Evolutionary conservation across 1,140 invertebrate genomes (phyloP).

Genomic region (Ips nitidus): DNA sequence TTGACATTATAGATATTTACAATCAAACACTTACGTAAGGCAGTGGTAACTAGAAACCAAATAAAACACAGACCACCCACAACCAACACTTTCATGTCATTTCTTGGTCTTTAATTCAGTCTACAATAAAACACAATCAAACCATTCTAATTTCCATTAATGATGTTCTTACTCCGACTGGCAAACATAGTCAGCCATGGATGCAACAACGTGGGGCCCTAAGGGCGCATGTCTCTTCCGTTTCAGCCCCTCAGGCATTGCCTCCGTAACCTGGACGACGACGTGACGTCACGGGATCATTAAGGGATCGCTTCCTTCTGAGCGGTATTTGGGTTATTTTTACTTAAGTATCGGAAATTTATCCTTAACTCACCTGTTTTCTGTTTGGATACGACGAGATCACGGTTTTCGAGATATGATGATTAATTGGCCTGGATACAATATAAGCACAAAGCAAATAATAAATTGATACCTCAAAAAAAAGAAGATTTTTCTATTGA

Average conservation of each 20-base stretch:
- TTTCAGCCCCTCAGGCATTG: background rate
- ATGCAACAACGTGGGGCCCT: background rate
- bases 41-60: background rate
- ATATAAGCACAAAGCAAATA: too few relatives aligned
- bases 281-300: slow-evolving; percentile 20
- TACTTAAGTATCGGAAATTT: background rate
- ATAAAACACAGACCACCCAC: background rate
- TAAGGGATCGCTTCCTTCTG: background rate
- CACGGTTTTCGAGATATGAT: too few relatives aligned
- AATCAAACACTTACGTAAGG: background rate
- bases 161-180: too few relatives aligned
- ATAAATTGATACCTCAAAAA: too few relatives aligned
- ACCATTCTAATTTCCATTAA: too few relatives aligned
- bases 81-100: background rate
- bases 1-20: too few relatives aligned
- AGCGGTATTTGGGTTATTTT: slow-evolving; percentile 1
- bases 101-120: background rate
- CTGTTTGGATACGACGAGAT: too few relatives aligned
- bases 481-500: too few relatives aligned
- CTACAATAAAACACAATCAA: too few relatives aligned
- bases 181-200: background rate
- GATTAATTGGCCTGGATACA: too few relatives aligned
- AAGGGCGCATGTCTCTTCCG: slow-evolving; percentile 7
- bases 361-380: background rate
- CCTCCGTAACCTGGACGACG: slow-evolving; percentile 9